Evolutionary conservation across 2,113 vertebrate genomes (phyloP), one percentile per base, ranked within the genome.

Genomic region (Delphinapterus leucas): DNA sequence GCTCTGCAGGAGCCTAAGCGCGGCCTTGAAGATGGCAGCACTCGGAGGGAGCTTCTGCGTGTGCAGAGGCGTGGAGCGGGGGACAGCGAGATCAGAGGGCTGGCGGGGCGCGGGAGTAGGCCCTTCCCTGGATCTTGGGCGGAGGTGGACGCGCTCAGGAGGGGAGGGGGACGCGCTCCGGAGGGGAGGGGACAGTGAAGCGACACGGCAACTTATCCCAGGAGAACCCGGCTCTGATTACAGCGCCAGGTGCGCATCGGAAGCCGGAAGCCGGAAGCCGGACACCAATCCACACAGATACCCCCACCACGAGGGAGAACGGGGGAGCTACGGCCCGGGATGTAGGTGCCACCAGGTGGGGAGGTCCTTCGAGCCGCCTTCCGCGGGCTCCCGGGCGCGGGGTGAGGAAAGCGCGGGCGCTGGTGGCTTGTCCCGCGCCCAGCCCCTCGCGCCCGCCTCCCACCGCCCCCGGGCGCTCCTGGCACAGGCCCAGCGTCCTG

Each of bases 241-340:
- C 47, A 60, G 76, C 3, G 8, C 67, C 65, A 89, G 92, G 67
- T 63, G 93, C 5, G 3, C 6, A 7, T 33, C 10, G 12, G 20
- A 33, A 81, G 85, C 71, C 23, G 7, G 82, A 53, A 81, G 89
- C 71, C 7, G 12, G 20, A 33, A 74, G 85, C 71, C 23, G 7
- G 82, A 53, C 93, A 81, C 76, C 85, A 85, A 91, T 36, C 65
- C 88, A 93, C 77, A 82, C 83, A 95, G 90, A 28, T 63, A 68
- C 26, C 60, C 58, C 15, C 4, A 9, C 31, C n/a, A 61, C 2
- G 21, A 58, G 28, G 71, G 36, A 47, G 60, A 70, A 33, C 14
- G 11, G 3, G 13, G 44, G 18, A 21, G 47, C 38, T 55, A 10
- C 18, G 26, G 76, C 47, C 49, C 10, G 14, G 71, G 67, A 33